Evolutionary conservation across 2,797 vertebrate species (phyloP).

Genomic region (Paedocypris micromegethes): DNA sequence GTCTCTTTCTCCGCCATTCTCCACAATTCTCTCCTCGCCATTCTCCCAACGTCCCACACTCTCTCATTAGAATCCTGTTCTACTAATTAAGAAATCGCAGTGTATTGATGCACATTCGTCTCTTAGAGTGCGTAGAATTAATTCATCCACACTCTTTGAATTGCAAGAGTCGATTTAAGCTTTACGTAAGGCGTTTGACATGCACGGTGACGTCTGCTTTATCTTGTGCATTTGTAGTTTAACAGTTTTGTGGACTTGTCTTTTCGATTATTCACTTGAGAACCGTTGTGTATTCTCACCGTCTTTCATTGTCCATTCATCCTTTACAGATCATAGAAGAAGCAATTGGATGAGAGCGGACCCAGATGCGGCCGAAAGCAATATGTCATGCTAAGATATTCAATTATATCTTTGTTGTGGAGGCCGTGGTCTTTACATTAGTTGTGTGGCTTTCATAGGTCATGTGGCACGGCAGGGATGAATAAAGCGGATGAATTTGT

Average conservation of each 20-base stretch:
- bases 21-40: not conserved
- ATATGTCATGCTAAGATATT: slow-evolving; percentile 40
- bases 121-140: not conserved
- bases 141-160: not conserved
- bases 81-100: slow-evolving; percentile 12
- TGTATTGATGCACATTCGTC: slow-evolving; percentile 7
- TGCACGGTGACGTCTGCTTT: not conserved
- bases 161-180: not conserved
- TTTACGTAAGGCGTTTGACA: not conserved
- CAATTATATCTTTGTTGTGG: slow-evolving; percentile 33
- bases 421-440: slow-evolving; percentile 40
- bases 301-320: not conserved
- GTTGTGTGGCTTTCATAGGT: slow-evolving; percentile 38
- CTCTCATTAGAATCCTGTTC: slow-evolving; percentile 15
- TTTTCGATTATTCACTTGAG: not conserved
- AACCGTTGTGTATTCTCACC: not conserved
- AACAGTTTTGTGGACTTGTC: too few relatives aligned
- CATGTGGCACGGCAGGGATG: slow-evolving; percentile 26
- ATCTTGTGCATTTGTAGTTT: too few relatives aligned
- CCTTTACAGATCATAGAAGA: slow-evolving; percentile 10
- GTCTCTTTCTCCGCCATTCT: slow-evolving; percentile 34
- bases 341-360: slow-evolving; percentile 28
- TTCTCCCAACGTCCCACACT: not conserved
- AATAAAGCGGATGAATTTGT: slow-evolving; percentile 45
- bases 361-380: slow-evolving; percentile 36